Percentiles rank a stretch among this genome's conserved stretches.
Evolutionary conservation across 2,113 vertebrate species (phyloP).

Genomic region (Pagrus major): DNA sequence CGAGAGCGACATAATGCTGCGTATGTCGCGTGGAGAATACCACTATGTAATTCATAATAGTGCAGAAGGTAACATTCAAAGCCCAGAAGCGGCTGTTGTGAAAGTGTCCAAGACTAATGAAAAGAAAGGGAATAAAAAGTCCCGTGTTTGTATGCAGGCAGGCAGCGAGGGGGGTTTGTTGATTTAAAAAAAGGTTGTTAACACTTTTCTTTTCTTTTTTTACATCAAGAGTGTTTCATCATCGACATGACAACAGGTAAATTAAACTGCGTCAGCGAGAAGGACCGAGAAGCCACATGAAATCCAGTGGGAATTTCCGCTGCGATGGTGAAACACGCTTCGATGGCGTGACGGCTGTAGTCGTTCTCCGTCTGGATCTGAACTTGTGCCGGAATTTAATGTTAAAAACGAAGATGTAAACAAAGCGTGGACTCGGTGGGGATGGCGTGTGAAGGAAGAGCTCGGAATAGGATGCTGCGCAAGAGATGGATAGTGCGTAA

Average conservation of each 20-base stretch:
- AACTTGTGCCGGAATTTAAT: conserved; percentile 8
- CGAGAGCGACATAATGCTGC: conserved; percentile 56
- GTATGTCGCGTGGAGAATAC: conserved; percentile 76
- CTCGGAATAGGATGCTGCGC: conserved; percentile 84
- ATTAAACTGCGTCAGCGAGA: conserved; percentile 85
- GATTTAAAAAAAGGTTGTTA: background rate
- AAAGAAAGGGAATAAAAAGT: conserved; percentile 46
- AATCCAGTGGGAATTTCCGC: conserved; percentile 78
- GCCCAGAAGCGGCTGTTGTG: conserved; percentile 12
- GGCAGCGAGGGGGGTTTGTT: background rate
- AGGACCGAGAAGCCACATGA: conserved; percentile 62
- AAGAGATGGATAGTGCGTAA: conserved; percentile 80
- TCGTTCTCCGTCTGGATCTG: conserved; percentile 28
- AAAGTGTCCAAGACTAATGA: conserved; percentile 37
- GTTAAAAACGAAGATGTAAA: conserved; percentile 66
- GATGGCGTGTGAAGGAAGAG: conserved; percentile 76
- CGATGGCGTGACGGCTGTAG: conserved; percentile 18
- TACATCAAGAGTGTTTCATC: conserved; percentile 53
- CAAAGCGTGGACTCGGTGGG: conserved; percentile 63
- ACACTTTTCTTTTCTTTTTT: no score
- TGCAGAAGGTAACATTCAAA: conserved; percentile 50
- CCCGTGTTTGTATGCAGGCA: background rate
- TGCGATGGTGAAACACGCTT: conserved; percentile 43
- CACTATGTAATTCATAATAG: conserved; percentile 69
- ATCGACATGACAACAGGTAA: conserved; percentile 80